Evolutionary conservation across 2,113 vertebrate species (phyloP).

Genomic region (Heliornis fulica): DNA sequence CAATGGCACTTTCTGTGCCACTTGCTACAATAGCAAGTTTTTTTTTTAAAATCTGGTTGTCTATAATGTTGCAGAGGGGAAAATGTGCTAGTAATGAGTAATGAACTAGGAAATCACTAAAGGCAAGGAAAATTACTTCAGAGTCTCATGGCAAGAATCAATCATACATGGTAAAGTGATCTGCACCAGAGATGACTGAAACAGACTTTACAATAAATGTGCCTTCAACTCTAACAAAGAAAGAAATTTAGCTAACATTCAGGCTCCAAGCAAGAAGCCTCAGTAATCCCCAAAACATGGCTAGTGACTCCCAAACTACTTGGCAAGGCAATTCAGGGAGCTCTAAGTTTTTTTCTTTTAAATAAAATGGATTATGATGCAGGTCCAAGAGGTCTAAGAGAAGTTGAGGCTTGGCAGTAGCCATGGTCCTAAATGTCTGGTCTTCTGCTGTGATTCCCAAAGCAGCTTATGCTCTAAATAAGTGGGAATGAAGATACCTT

Average conservation of each 20-base stretch:
- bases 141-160: background rate
- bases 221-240: background rate
- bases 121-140: background rate
- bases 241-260: background rate
- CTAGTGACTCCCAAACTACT: background rate
- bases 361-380: background rate
- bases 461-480: background rate
- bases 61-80: background rate
- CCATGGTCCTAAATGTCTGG: background rate
- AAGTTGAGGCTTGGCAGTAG: background rate
- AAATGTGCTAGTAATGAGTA: background rate
- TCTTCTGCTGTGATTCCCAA: background rate
- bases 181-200: background rate
- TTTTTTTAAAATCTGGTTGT: background rate
- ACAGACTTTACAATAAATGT: background rate
- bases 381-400: background rate
- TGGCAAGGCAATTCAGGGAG: background rate
- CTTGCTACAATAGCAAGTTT: background rate
- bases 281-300: background rate
- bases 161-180: background rate
- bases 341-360: background rate
- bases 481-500: background rate
- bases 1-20: background rate
- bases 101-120: background rate
- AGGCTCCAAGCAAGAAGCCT: background rate